Evolutionary conservation across 2,797 vertebrate species (phyloP).

Genomic region (Brachyalestes nurse): DNA sequence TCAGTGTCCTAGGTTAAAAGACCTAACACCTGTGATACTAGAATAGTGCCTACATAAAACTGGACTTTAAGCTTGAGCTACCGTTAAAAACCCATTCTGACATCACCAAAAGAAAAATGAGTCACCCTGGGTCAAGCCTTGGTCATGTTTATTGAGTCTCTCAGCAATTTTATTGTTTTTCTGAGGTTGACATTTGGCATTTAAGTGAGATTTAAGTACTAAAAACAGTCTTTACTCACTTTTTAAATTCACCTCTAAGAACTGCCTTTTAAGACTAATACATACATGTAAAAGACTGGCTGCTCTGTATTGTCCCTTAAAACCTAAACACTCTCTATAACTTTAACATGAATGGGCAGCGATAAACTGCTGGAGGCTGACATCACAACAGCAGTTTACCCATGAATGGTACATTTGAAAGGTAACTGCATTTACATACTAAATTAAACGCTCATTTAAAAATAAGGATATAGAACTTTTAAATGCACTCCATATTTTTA

Average conservation of each 20-base stretch:
- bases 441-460: no score
- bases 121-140: neutral
- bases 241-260: no score
- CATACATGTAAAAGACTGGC: no score
- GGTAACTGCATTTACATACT: no score
- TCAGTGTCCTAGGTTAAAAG: neutral
- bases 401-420: no score
- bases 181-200: neutral
- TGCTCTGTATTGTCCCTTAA: no score
- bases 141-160: neutral
- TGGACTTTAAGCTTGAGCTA: slow-evolving; percentile 1
- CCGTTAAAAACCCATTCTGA: neutral
- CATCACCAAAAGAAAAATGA: neutral
- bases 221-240: no score
- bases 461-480: neutral
- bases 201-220: neutral
- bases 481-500: neutral
- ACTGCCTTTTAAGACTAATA: no score
- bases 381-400: no score
- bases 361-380: no score
- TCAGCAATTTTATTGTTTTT: neutral
- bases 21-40: neutral
- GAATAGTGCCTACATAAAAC: neutral
- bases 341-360: no score
- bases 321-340: no score